phyloP scores from a whole-genome alignment of 2,113 vertebrate genomes.

The Leptosomus discolor region DNA sequence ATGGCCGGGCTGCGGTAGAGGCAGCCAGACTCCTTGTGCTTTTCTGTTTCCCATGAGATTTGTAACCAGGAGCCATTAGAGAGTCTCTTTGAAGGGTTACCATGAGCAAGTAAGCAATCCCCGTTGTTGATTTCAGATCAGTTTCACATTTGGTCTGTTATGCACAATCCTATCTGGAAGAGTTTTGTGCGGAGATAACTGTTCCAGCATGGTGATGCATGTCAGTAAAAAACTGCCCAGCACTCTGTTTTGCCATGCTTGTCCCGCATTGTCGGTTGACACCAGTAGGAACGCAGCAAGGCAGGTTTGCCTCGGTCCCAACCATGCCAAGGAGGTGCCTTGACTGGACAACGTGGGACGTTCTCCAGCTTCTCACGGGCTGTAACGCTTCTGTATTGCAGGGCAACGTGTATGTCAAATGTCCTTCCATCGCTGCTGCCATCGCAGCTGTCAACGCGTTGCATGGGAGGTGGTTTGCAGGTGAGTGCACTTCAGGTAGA shows the following conservation, averaged over 20 bases:
- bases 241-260: accelerated
- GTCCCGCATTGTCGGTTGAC: accelerated
- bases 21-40: too few relatives aligned
- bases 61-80: not conserved
- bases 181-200: accelerated
- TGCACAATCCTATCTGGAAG: not conserved
- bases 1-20: not conserved
- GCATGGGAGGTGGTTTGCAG: slow-evolving; percentile 95
- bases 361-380: not conserved
- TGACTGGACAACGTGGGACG: accelerated
- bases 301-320: not conserved
- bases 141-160: not conserved
- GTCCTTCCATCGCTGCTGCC: slow-evolving; percentile 92
- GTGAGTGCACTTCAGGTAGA: not conserved
- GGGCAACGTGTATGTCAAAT: slow-evolving; percentile 98
- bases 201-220: accelerated
- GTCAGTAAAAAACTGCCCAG: accelerated
- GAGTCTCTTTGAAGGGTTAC: not conserved
- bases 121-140: not conserved
- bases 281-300: accelerated
- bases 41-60: not conserved
- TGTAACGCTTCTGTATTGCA: slow-evolving; percentile 34
- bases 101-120: not conserved
- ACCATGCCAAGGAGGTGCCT: accelerated
- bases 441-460: slow-evolving; percentile 91